Evolutionary conservation across 1,140 invertebrate species (phyloP).

Genomic region (Dinothrombium tinctorium): DNA sequence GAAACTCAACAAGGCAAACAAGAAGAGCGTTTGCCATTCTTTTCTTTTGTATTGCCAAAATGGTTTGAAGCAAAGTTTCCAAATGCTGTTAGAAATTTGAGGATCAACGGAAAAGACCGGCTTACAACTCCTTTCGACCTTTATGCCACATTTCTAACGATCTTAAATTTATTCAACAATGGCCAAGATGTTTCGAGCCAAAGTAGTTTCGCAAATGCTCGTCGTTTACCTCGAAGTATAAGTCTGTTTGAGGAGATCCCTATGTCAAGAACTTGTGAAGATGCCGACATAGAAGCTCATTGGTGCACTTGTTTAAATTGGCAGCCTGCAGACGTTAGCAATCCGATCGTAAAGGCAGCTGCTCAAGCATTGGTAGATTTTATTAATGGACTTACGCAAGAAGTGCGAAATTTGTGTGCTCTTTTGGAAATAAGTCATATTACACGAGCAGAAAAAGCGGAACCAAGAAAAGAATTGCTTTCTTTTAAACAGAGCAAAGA

Average conservation of each 20-base stretch:
- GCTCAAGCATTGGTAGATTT: slow-evolving; percentile 31
- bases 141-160: slow-evolving; percentile 38
- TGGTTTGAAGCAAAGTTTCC: slow-evolving; percentile 35
- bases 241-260: slow-evolving; percentile 34
- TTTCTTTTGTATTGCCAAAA: slow-evolving; percentile 47
- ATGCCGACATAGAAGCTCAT: slow-evolving; percentile 71
- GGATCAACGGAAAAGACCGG: slow-evolving; percentile 32
- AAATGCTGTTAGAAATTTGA: slow-evolving; percentile 34
- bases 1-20: slow-evolving; percentile 65
- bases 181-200: slow-evolving; percentile 25
- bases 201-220: neutral
- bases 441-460: slow-evolving; percentile 38
- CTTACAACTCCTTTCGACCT: slow-evolving; percentile 60
- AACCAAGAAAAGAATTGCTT: slow-evolving; percentile 34
- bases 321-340: slow-evolving; percentile 26
- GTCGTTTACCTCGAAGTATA: slow-evolving; percentile 29
- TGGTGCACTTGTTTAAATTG: slow-evolving; percentile 84
- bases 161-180: slow-evolving; percentile 28
- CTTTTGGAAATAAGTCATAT: slow-evolving; percentile 31
- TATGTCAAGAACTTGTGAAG: slow-evolving; percentile 42
- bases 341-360: slow-evolving; percentile 23
- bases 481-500: slow-evolving; percentile 47
- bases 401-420: slow-evolving; percentile 34
- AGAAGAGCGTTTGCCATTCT: slow-evolving; percentile 64
- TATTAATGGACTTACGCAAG: slow-evolving; percentile 35